Conservation (phyloP, 2,888 invertebrate genomes). For the Hartigia nigra region DNA sequence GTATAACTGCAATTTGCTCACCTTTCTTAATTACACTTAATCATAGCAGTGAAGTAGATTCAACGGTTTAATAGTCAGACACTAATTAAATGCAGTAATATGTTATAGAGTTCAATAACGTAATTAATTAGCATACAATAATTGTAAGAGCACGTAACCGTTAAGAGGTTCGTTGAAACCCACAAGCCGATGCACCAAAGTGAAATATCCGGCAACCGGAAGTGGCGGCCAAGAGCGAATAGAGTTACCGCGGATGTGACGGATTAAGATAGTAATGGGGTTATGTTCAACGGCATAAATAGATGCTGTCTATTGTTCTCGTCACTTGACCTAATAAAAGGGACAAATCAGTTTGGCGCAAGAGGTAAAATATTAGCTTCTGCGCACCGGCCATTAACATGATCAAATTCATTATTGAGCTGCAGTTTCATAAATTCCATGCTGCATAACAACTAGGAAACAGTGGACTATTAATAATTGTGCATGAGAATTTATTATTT, state of each 20-base stretch:
- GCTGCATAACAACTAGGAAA: background rate
- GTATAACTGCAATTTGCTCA: background rate
- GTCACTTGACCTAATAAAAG: conserved; percentile 59
- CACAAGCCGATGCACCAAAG: conserved; percentile 3
- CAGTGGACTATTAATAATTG: background rate
- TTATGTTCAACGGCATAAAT: conserved; percentile 42
- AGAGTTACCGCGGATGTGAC: conserved; percentile 48
- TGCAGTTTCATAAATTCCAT: background rate
- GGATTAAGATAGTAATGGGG: conserved; percentile 55
- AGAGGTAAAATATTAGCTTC: conserved; percentile 30
- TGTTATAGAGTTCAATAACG: background rate
- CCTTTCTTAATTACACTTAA: background rate
- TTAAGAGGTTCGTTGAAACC: background rate
- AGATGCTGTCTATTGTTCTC: conserved; percentile 56
- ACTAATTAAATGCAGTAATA: background rate
- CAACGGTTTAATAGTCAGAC: background rate
- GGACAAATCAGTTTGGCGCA: conserved; percentile 52
- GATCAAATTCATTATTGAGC: background rate
- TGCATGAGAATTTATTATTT: background rate
- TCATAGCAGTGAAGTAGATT: background rate
- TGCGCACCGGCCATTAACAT: background rate
- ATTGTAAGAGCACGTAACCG: background rate
- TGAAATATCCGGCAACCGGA: conserved; percentile 7
- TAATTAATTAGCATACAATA: background rate
- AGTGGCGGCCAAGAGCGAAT: conserved; percentile 19